Conservation (phyloP, 2,113 vertebrate genomes). For the Crotalus tigris region DNA sequence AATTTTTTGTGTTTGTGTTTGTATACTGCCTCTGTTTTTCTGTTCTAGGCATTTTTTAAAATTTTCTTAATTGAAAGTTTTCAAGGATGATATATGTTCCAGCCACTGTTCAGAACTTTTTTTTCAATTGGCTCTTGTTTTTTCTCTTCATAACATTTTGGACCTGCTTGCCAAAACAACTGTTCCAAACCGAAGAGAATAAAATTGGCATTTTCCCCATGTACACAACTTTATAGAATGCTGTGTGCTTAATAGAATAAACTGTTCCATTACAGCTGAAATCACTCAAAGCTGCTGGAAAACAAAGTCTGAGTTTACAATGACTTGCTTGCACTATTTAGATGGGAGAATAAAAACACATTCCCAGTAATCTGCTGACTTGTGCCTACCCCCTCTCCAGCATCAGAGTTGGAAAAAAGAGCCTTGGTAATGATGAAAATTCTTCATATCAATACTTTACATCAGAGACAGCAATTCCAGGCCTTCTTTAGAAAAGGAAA, state of each 20-base stretch:
- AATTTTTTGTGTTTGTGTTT: neutral
- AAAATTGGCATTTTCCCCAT: conserved; percentile 1
- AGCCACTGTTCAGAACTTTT: neutral
- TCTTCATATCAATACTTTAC: conserved; percentile 23
- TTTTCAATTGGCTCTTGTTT: neutral
- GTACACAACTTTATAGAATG: conserved; percentile 16
- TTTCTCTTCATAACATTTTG: conserved; percentile 8
- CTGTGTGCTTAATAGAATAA: conserved; percentile 11
- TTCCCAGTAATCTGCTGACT: conserved; percentile 27
- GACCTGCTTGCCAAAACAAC: conserved; percentile 10
- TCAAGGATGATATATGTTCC: conserved; percentile 1
- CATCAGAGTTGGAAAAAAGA: conserved; percentile 33
- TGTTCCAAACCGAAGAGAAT: conserved; percentile 5
- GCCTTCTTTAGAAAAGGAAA: neutral
- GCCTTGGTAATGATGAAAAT: neutral
- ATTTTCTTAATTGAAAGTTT: conserved; percentile 8
- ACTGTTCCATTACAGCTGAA: conserved; percentile 5
- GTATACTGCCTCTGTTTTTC: neutral
- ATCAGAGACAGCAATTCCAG: neutral
- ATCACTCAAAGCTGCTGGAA: conserved; percentile 30
- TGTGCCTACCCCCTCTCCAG: conserved; percentile 37
- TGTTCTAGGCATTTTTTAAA: conserved; percentile 9
- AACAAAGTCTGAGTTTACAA: conserved; percentile 45
- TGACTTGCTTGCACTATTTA: conserved; percentile 38
- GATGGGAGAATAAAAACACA: conserved; percentile 57